Base-by-base conservation (phyloP, 2,113 vertebrate genomes). In the Cochlearius cochlearius region DNA sequence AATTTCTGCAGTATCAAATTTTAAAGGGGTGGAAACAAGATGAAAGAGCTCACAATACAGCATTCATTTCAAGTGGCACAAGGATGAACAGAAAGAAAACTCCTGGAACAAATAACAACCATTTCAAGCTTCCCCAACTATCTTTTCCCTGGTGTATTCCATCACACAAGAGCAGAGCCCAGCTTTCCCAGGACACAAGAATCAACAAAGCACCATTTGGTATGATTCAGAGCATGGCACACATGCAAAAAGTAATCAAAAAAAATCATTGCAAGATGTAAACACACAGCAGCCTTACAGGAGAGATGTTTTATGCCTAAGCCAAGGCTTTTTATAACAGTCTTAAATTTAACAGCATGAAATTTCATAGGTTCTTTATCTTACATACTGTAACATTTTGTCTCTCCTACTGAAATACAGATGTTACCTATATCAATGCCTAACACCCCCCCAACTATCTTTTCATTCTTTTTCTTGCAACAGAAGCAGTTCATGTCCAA, bases 1-100 rank as follows among this genome's bases (percentile, higher is more conserved):
- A 91, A 94, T 86, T 89, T 87, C 53, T 87, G 53, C 32, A 66
- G 69, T 89, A 87, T 95, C 86, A 76, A 66, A 72, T 92, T 91
- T 92, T 91, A 81, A 94, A 81, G 52, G 41, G 36, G n/a, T 92
- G 38, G 52, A 88, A 94, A 86, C 29, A 91, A 87, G 53, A 90
- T 75, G 69, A 89, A 95, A 96, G 62, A 69, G 50, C 26, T 94
- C 27, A 86, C 56, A 86, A 74, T 27, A 64, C 17, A 93, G 58
- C 39, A 81, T 53, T 81, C 30, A 82, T 72, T 94, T 94, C 76
- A 94, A 29, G 17, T 27, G 58, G 58, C 36, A 76, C 7, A 85
- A n/a, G 22, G 18, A 89, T 23, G 50, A 86, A 88, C 12, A 83
- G 34, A 63, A 60, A 77, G 56, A 81, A 81, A 78, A 62, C 7